Evolutionary conservation across 2,888 invertebrate genomes (phyloP).

Genomic region (Parnassius mnemosyne): DNA sequence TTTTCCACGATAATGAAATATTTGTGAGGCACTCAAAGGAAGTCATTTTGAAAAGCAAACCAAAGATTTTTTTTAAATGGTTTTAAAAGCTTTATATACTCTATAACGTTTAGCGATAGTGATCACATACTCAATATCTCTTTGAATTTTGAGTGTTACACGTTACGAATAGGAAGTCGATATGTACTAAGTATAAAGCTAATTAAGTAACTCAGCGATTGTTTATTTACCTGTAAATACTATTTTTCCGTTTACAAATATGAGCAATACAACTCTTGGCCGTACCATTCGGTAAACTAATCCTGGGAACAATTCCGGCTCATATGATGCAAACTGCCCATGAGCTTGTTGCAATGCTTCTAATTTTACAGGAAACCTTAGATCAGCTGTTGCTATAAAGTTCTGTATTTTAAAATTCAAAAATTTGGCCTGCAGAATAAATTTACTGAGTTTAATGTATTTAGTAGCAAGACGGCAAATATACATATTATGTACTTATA

Average conservation of each 20-base stretch:
- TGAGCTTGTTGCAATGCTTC: slow-evolving; percentile 88
- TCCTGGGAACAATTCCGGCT: slow-evolving; percentile 99
- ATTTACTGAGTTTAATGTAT: too few relatives aligned
- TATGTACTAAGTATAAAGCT: too few relatives aligned
- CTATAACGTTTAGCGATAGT: too few relatives aligned
- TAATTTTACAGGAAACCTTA: slow-evolving; percentile 86
- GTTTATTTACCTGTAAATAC: slow-evolving; percentile 88
- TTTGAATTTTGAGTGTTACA: too few relatives aligned
- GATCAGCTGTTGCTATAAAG: slow-evolving; percentile 87
- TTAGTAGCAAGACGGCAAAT: too few relatives aligned
- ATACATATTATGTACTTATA: not conserved
- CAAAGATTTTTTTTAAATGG: too few relatives aligned
- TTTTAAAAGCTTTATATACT: too few relatives aligned
- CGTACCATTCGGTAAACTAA: slow-evolving; percentile 98
- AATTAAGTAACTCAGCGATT: not conserved
- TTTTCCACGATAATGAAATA: too few relatives aligned
- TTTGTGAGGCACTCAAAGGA: too few relatives aligned
- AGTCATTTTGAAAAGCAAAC: too few relatives aligned
- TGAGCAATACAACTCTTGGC: slow-evolving; percentile 96
- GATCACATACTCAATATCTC: too few relatives aligned
- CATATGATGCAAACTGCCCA: slow-evolving; percentile 92
- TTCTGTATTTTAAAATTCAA: slow-evolving; percentile 89
- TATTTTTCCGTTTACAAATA: slow-evolving; percentile 99
- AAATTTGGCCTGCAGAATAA: slow-evolving; percentile 83
- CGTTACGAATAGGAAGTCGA: too few relatives aligned